Evolutionary conservation across 2,113 vertebrate species (phyloP), one percentile per base, ranked within the genome.

Genomic region (Coregonus clupeaformis): DNA sequence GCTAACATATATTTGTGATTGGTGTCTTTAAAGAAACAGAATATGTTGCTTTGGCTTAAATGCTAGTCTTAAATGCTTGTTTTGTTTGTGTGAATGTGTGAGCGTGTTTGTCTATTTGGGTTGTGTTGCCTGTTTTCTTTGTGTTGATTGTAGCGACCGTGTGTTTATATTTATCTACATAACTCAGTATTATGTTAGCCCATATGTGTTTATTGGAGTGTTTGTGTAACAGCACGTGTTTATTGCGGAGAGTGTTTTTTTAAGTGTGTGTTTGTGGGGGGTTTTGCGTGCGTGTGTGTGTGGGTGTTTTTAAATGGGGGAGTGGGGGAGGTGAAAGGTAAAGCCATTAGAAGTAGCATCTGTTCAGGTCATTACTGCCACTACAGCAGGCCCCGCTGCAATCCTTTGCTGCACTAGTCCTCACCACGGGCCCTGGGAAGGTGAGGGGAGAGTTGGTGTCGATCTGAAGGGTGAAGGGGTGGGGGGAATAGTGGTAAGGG

Each of bases 301-400:
- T 60, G 68, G 30, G 68, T 16, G 25, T 75, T 1, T 77, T 60
- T 64, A 30, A 66, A 27, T 60, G 69, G 60, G 72, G 52, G 42
- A 42, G 13, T 22, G n/a, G 14, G 13, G 42, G 20, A 47, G 6
- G 36, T 32, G 77, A 87, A 62, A 80, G 82, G 82, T 78, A 71
- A 80, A 85, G 64, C 76, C 30, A 87, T 83, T 73, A 76, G 71
- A 68, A 73, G 49, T 14, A 82, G 73, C 80, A 85, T 77, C 76
- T 83, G 75, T 69, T 75, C 36, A 75, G 62, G 71, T 80, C 75
- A 78, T 81, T 78, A 79, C 76, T 84, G 69, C 36, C 67, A 64
- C 32, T 74, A 45, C 72, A 67, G 65, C 45, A 72, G 74, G 57
- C 64, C 42, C 72, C 77, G 74, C 68, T 74, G 75, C 69, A 36